These are phyloP conservation scores for Sebastes hubbsi DNA, from an alignment of 2,797 vertebrate species.

Conservation along the genomic window DNA sequence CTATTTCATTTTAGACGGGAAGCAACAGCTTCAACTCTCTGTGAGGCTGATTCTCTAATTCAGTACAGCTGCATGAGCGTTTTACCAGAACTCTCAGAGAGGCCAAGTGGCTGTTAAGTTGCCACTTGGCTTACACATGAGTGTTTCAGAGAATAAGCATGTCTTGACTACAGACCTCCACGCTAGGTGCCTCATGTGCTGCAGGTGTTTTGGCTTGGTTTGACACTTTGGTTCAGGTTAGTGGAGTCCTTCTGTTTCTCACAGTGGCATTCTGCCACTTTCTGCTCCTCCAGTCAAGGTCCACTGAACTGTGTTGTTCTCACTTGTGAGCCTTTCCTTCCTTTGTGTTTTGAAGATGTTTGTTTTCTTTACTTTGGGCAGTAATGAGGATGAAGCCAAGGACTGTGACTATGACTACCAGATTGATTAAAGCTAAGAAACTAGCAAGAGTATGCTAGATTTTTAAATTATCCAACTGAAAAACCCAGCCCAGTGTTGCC, in stretches of 20 bases:
- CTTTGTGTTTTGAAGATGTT: neutral
- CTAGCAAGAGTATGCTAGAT: no score
- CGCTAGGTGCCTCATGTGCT: neutral
- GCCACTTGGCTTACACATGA: neutral
- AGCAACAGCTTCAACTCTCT: constrained; percentile 11
- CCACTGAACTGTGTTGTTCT: neutral
- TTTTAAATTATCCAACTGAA: no score
- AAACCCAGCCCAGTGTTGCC: no score
- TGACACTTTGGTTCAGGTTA: neutral
- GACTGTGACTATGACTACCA: no score
- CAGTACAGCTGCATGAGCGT: constrained; percentile 49
- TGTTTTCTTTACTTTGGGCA: neutral
- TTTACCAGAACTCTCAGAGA: constrained; percentile 47
- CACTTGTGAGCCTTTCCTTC: neutral
- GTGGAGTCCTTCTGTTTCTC: neutral
- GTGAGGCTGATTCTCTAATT: constrained; percentile 26
- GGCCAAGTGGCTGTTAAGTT: constrained; percentile 53
- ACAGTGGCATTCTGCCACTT: neutral
- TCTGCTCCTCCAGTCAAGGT: neutral
- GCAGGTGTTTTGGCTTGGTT: neutral
- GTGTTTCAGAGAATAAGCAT: neutral
- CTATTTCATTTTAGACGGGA: neutral
- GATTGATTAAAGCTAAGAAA: no score
- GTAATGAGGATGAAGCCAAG: neutral
- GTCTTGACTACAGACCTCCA: neutral